Conservation (phyloP, 2,113 vertebrate species). For the Litocranius walleri region DNA sequence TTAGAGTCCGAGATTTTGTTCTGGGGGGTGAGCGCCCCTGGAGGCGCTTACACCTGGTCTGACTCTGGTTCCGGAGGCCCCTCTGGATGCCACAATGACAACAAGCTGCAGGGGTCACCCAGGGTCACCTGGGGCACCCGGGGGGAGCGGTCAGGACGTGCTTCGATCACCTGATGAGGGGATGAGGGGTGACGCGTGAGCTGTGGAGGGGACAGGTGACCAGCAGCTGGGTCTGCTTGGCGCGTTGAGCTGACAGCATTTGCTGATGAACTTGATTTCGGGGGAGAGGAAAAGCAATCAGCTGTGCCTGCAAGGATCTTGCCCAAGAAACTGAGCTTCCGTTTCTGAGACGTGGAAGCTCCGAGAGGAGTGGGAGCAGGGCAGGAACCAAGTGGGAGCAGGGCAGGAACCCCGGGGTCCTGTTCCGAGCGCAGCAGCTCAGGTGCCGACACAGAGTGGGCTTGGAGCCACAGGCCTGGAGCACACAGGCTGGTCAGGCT, state of each 20-base stretch:
- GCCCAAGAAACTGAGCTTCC: not conserved
- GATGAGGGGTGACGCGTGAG: accelerated
- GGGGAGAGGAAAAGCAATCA: no score
- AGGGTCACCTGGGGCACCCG: not conserved
- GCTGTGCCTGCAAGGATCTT: not conserved
- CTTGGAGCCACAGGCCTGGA: not conserved
- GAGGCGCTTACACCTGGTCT: not conserved
- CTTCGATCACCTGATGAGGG: accelerated
- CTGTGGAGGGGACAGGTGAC: not conserved
- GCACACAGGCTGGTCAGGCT: not conserved
- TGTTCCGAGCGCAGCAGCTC: accelerated
- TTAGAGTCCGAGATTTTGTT: not conserved
- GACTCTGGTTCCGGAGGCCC: not conserved
- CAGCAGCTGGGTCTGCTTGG: not conserved
- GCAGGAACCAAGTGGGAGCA: no score
- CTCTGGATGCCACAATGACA: not conserved
- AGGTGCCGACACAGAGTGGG: not conserved
- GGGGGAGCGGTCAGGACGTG: no score
- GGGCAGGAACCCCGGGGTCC: no score
- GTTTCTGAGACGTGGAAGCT: not conserved
- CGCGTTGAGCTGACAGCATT: not conserved
- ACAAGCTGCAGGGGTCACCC: no score
- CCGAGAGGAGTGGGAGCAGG: no score
- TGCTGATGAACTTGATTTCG: not conserved
- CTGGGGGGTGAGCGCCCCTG: not conserved